Percentiles rank a stretch among this genome's conserved stretches.
Evolutionary conservation across 2,888 invertebrate genomes (phyloP).

Genomic region (Biston stratarius): DNA sequence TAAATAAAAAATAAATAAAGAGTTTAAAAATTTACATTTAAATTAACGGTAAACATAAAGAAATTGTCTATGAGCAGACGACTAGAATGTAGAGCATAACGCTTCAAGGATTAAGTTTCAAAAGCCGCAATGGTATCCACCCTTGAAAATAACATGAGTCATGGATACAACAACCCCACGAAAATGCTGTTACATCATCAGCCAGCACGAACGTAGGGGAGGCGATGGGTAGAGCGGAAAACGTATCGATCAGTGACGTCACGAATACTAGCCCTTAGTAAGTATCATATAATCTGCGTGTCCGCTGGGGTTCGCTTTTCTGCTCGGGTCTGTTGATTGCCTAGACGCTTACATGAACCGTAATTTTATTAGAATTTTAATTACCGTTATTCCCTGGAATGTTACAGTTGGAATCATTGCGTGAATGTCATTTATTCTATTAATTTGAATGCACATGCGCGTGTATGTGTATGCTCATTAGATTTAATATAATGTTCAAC

Average conservation of each 20-base stretch:
- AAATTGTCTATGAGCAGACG: not conserved
- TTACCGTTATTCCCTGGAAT: slow-evolving; percentile 33
- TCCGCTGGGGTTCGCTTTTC: slow-evolving; percentile 39
- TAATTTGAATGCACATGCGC: slow-evolving; percentile 20
- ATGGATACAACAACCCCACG: slow-evolving; percentile 51
- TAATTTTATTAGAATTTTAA: slow-evolving; percentile 39
- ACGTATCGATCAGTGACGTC: slow-evolving; percentile 66
- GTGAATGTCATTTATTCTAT: slow-evolving; percentile 31
- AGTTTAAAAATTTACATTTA: not conserved
- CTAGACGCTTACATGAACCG: slow-evolving; percentile 10
- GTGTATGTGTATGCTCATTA: slow-evolving; percentile 8
- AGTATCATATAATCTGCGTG: slow-evolving; percentile 4
- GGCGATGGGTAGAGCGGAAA: slow-evolving; percentile 39
- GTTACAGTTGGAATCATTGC: slow-evolving; percentile 23
- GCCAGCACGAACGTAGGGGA: slow-evolving; percentile 42
- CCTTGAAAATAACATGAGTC: slow-evolving; percentile 50
- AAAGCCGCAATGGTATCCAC: slow-evolving; percentile 37
- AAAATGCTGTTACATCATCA: slow-evolving; percentile 63
- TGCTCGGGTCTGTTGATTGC: slow-evolving; percentile 38
- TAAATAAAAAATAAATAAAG: not conserved
- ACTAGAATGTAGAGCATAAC: not conserved
- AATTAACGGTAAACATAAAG: not conserved
- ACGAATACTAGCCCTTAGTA: slow-evolving; percentile 45
- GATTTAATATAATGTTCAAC: not conserved
- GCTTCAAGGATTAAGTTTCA: not conserved